phyloP scores from a whole-genome alignment of 2,797 vertebrate species.

The Muscicapa striata region DNA sequence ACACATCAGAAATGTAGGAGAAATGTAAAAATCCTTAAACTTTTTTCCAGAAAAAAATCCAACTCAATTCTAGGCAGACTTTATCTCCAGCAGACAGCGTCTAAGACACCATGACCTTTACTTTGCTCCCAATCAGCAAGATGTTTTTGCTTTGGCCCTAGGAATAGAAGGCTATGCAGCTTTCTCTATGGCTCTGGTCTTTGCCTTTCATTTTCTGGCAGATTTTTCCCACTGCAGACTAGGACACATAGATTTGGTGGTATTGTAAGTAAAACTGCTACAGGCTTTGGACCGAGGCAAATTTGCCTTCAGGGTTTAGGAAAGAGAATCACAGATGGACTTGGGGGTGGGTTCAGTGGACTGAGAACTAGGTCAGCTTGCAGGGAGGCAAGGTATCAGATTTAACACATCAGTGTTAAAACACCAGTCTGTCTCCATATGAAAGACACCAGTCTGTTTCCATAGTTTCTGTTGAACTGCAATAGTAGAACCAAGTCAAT shows the following conservation, averaged over 20 bases:
- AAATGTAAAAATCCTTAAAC: background rate
- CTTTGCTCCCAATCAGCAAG: background rate
- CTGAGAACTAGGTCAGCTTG: conserved; percentile 15
- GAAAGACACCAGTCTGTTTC: background rate
- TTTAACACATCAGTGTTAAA: background rate
- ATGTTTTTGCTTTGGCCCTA: background rate
- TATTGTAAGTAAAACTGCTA: background rate
- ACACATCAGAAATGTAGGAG: background rate
- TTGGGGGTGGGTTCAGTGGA: background rate
- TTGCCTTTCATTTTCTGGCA: background rate
- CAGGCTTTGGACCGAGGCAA: background rate
- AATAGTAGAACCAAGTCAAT: background rate
- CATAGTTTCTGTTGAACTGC: background rate
- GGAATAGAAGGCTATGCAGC: background rate
- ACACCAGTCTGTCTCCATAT: background rate
- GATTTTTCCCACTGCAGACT: background rate
- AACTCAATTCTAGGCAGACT: background rate
- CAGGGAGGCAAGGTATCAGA: background rate
- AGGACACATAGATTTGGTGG: background rate
- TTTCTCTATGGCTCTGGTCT: background rate
- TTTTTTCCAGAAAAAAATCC: background rate
- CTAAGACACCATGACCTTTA: background rate
- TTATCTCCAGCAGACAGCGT: background rate
- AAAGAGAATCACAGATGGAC: background rate
- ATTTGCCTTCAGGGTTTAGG: background rate